A percentile compares a stretch with the other conserved stretches of the same genome.
These are phyloP conservation scores for Phrynosoma platyrhinos DNA, from an alignment of 2,113 vertebrate genomes.

Conservation along the genomic window DNA sequence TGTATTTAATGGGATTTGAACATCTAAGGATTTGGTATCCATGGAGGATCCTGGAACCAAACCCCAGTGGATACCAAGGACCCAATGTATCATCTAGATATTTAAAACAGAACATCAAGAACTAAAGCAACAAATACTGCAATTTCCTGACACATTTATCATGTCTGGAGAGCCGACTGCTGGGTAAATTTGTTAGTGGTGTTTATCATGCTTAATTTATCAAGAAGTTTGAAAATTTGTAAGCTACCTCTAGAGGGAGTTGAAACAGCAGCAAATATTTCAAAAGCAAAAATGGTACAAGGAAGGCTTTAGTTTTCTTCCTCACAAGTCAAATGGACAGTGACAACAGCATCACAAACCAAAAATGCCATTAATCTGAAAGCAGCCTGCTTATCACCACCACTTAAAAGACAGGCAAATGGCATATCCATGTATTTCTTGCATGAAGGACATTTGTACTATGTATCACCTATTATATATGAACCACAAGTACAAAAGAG, in stretches of 20 bases:
- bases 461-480: background rate
- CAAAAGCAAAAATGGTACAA: background rate
- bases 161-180: too few relatives aligned
- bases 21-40: too few relatives aligned
- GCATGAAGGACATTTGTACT: background rate
- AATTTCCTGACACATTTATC: too few relatives aligned
- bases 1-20: too few relatives aligned
- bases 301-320: background rate
- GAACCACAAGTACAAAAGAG: background rate
- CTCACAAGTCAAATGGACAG: background rate
- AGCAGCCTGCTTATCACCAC: background rate
- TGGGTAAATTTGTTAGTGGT: too few relatives aligned
- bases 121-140: too few relatives aligned
- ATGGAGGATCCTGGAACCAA: too few relatives aligned
- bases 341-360: background rate
- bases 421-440: background rate
- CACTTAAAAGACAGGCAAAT: background rate
- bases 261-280: conserved; percentile 3
- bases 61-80: too few relatives aligned
- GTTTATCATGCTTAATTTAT: background rate
- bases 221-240: background rate
- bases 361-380: background rate
- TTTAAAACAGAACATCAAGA: too few relatives aligned
- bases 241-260: conserved; percentile 6
- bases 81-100: too few relatives aligned